Conservation (phyloP, 2,888 invertebrate genomes). For the Trypoxylon attenuatum region DNA sequence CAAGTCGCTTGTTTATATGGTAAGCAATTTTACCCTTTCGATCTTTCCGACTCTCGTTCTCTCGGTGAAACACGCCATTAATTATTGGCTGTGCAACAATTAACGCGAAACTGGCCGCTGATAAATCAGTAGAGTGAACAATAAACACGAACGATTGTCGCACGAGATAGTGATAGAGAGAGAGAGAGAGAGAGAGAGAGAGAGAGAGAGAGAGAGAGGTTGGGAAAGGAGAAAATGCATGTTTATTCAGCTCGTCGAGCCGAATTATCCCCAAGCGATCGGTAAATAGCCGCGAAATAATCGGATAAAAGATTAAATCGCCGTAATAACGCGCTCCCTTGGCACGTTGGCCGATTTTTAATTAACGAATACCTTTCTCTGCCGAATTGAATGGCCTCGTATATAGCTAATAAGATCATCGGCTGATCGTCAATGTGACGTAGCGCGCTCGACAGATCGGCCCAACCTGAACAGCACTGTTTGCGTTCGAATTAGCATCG, state of each 20-base stretch:
- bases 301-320: not conserved
- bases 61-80: no score
- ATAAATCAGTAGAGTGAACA: not conserved
- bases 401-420: constrained; percentile 16
- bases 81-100: no score
- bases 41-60: no score
- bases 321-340: not conserved
- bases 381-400: not conserved
- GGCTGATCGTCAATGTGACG: constrained; percentile 13
- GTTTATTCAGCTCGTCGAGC: constrained; percentile 4
- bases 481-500: constrained; percentile 36
- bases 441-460: not conserved
- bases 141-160: not conserved
- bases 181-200: no score
- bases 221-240: constrained; percentile 37
- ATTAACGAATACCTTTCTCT: not conserved
- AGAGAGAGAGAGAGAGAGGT: no score
- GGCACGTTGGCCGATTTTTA: not conserved
- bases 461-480: constrained; percentile 21
- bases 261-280: constrained; percentile 3
- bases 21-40: no score
- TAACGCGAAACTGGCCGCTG: not conserved
- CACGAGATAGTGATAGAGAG: not conserved
- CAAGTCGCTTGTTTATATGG: no score
- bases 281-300: not conserved